These are phyloP conservation scores for Ischnura elegans DNA, from an alignment of 2,888 invertebrate genomes.

Conservation along the genomic window DNA sequence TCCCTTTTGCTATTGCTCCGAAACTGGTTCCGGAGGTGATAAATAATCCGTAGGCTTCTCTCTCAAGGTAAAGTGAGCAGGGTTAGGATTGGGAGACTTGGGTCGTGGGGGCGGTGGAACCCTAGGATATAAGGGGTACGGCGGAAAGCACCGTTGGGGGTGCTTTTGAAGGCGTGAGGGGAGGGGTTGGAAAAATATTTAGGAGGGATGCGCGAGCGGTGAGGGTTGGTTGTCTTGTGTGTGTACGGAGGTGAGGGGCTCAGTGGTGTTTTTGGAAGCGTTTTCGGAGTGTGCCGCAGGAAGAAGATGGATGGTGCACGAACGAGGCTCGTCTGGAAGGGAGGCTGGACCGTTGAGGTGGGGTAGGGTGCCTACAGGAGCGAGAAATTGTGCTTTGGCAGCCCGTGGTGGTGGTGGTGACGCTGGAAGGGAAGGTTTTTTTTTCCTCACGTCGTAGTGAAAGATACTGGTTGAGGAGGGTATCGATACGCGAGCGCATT, in stretches of 20 bases:
- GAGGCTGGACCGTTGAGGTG: background rate
- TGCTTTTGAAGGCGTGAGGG: background rate
- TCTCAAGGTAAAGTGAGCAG: conserved; percentile 33
- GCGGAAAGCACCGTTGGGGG: background rate
- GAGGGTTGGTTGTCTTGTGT: background rate
- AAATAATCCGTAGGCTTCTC: conserved; percentile 39
- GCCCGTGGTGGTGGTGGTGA: background rate
- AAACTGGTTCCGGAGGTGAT: conserved; percentile 51
- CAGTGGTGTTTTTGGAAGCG: conserved; percentile 36
- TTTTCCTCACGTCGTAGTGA: background rate
- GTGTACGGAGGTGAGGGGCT: background rate
- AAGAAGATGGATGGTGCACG: conserved; percentile 38
- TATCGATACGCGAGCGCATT: background rate
- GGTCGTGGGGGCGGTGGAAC: background rate
- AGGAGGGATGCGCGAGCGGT: background rate
- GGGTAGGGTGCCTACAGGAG: background rate
- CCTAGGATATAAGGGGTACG: background rate
- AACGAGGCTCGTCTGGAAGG: background rate
- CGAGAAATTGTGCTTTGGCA: background rate
- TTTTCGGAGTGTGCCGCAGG: conserved; percentile 32
- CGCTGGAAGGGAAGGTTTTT: background rate
- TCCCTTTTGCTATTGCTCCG: conserved; percentile 26
- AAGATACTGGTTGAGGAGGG: background rate
- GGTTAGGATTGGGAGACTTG: background rate
- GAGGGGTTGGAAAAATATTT: background rate